Evolutionary conservation across 2,888 invertebrate species (phyloP), one percentile per base, ranked within the genome.

Genomic region (Amblyjoppa fuscipennis): DNA sequence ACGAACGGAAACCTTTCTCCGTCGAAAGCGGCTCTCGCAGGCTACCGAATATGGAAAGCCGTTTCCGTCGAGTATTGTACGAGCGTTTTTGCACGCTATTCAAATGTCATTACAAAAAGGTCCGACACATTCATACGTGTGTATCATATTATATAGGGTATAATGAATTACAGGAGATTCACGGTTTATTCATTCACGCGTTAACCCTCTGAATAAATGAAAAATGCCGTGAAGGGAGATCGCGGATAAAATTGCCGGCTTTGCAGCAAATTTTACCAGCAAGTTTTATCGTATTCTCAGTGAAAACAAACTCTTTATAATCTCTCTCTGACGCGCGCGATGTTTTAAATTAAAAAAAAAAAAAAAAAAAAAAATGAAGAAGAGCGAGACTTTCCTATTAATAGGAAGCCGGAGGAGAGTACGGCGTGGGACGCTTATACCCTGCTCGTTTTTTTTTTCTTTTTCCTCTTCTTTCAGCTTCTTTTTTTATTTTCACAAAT

Each of bases 221-320:
- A 64, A 20, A 51, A 41, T 16, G 7, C n/a, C 5, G 61, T 41
- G 59, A 25, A 61, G 38, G 61, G 20, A 25, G 45, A 49, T 49
- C 16, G 7, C 9, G 13, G 45, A 49, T 28, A 75, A 11, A 31
- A 25, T 13, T 34, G 45, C 38, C 3, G 16, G 13, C 49, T 68
- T 73, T 68, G 9, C 34, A 78, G 20, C 1, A 49, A 70, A 79
- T 49, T 38, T 66, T 34, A 59, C 20, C 74, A 61, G 41, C 25
- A 53, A 64, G 64, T 79, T 76, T 84, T 66, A 49, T 49, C 16
- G 16, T 71, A 59, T 74, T 59, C 68, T 49, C 31, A 5, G 34
- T 69, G 56, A 77, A 84, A 80, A 84, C 45, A 76, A 75, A 76
- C 76, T 71, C 80, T 80, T 73, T 28, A 80, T 76, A 79, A 70